Base-by-base conservation (phyloP, 2,888 invertebrate species). In the Pheosia tremula region DNA sequence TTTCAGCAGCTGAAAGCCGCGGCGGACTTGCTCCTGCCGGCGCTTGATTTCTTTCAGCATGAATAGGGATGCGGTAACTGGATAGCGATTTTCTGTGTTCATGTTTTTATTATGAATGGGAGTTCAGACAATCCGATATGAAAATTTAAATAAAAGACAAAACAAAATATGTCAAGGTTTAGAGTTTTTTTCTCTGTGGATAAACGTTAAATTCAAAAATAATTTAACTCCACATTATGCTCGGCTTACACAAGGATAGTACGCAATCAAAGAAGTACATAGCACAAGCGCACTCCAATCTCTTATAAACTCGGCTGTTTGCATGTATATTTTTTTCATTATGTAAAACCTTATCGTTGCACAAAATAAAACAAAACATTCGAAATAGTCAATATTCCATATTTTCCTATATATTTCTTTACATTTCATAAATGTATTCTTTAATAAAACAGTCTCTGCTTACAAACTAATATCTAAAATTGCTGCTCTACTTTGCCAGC, bases 21-120 rank as follows among this genome's bases (percentile, higher is more conserved):
- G 83, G 52, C 83, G 81, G 0, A 93, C 92, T 58, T 87, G 85
- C 64, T 89, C 90, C 59, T 90, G 91, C 0, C 91, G 86, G 36
- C 82, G 86, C 63, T 92, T 93, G 56, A 92, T 91, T 72, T 93
- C 93, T 64, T 89, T 84, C 8, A 93, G 65, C 92, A 92, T 92
- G 65, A 87, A 93, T 5, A 91, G 78, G 0, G 93, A 93, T 0
- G 93, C 90, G 1, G 90, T 88, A 0, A 92, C 93, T 2, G 86
- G 86, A 64, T 92, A 93, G 8, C 93, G 87, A 66, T 91, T 90
- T 64, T 91, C 89, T 0, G 81, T 72, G 67, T 93, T 90, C 93
- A 93, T 93, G 52, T 9, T 10, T 24, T 5, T 50, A 24, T 50
- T 36, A 9, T 52, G 24, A 36, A 36, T 52, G 36, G 52, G 52